Conservation (phyloP, 2,888 invertebrate species). For the Epinotia nisella region DNA sequence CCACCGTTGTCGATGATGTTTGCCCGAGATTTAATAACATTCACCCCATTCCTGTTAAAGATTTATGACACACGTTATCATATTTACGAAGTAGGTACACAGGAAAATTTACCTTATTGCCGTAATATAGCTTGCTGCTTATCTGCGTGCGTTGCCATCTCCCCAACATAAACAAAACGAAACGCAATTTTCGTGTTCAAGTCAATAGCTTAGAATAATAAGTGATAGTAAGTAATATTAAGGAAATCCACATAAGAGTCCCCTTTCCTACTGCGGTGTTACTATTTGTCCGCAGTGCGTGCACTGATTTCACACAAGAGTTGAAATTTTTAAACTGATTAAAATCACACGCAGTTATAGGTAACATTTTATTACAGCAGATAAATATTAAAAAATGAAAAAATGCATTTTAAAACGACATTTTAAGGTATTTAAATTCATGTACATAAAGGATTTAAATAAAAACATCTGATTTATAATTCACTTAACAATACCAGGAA, state of each 20-base stretch:
- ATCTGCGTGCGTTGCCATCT: constrained; percentile 68
- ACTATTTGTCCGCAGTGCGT: constrained; percentile 49
- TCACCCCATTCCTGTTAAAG: constrained; percentile 65
- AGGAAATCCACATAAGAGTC: constrained; percentile 74
- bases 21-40: constrained; percentile 62
- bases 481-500: neutral
- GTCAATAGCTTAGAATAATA: constrained; percentile 84
- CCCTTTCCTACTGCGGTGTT: constrained; percentile 55
- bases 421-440: neutral
- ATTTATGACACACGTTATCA: constrained; percentile 69
- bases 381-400: neutral
- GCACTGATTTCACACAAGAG: neutral
- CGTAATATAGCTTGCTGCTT: constrained; percentile 59
- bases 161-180: constrained; percentile 78
- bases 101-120: constrained; percentile 66
- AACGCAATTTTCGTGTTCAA: constrained; percentile 82
- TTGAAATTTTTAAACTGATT: neutral
- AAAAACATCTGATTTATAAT: too few relatives aligned
- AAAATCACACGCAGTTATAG: neutral
- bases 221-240: constrained; percentile 81
- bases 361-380: too few relatives aligned
- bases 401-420: neutral
- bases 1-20: constrained; percentile 45
- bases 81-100: constrained; percentile 63
- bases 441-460: too few relatives aligned